Base-by-base conservation (phyloP, 2,113 vertebrate species). In the Dolichallabes microphthalmus region DNA sequence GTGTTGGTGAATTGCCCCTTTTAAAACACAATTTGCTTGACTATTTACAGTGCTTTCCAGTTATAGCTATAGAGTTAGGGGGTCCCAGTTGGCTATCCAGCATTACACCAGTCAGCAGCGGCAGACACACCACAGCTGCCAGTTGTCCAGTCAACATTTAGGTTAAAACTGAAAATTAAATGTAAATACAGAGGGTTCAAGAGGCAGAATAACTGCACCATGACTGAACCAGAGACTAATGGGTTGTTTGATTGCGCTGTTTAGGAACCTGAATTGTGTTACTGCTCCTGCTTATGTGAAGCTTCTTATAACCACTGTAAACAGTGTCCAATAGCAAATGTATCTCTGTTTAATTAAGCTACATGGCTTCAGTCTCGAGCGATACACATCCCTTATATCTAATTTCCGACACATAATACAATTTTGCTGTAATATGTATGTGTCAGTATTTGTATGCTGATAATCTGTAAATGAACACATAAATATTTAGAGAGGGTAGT, bases 101-200 rank as follows among this genome's bases (percentile, higher is more conserved):
- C 53, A 50, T 60, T 30, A 60, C 53, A 55, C 12, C 60, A 32
- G 45, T 25, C 20, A n/a, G 66, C 1, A 1, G 25, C 61, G 32
- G 30, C 55, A 45, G 53, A 73, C 75, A 57, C 61, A 57, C 14
- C 3, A 55, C 61, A 85, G 50, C 20, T 76, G 52, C 45, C 58
- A 55, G 57, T n/a, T 30, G 12, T 50, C 45, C 22, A 27, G 12
- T 83, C 82, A 20, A 53, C 61, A 27, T 76, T 63, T 15, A 64
- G 50, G 58, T 25, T 27, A 55, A 78, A 78, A 85, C 68, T 76
- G 61, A 85, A 85, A 85, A 85, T 57, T 50, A 78, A 66, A 57
- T 27, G 32, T 68, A 85, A 84, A 84, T 50, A 84, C 20, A n/a
- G 27, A 66, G 30, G 61, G 30, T 45, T 39, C 73, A 55, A 32